Conservation (phyloP, 2,113 vertebrate genomes). For the Cygnus buccinator region DNA sequence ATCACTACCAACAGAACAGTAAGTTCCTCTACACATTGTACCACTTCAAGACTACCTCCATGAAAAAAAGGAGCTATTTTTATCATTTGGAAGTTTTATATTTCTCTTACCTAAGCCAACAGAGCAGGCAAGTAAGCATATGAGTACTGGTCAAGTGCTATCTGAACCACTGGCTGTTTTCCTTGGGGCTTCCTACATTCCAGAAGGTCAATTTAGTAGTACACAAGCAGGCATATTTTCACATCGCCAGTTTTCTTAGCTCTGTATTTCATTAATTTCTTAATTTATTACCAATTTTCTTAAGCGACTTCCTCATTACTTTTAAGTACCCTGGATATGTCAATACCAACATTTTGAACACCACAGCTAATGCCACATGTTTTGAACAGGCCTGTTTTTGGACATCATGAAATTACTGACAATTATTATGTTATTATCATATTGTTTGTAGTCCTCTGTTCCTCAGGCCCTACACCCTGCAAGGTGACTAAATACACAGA, state of each 20-base stretch:
- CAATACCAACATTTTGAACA: background rate
- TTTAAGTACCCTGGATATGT: background rate
- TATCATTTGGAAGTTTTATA: background rate
- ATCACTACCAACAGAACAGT: background rate
- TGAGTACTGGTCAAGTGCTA: background rate
- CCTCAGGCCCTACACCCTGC: background rate
- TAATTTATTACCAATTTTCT: background rate
- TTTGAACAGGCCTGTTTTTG: background rate
- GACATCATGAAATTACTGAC: background rate
- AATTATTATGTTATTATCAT: background rate
- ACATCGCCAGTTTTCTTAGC: background rate
- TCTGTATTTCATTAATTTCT: background rate
- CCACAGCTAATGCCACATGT: background rate
- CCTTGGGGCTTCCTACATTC: background rate
- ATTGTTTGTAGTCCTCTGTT: background rate
- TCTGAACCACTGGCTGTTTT: background rate
- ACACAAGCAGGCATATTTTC: background rate
- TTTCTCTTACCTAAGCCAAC: background rate
- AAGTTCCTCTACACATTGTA: background rate
- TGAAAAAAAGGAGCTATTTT: background rate
- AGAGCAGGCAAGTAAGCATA: background rate
- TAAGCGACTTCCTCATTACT: background rate
- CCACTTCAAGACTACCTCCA: background rate
- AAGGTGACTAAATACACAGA: background rate
- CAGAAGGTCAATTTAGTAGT: background rate